Base-by-base conservation (phyloP, 2,888 invertebrate genomes). In the Griposia aprilina region DNA sequence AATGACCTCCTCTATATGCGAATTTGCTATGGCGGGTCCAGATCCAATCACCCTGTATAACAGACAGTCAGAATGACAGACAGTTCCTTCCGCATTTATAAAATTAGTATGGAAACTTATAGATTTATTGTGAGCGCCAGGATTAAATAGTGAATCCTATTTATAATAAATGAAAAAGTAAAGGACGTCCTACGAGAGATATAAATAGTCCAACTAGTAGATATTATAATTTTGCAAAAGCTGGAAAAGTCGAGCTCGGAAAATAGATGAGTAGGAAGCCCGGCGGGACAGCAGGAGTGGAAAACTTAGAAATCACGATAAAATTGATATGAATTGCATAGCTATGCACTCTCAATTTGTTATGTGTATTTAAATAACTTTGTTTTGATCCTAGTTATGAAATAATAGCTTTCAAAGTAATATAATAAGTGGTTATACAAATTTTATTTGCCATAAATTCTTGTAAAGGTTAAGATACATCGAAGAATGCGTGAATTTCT, bases 241-340 rank as follows among this genome's bases (percentile, higher is more conserved):
- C 68, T 59, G 20, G 55, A 30, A 68, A 70, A 70, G 55, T 70
- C 30, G 55, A 77, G 66, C 36, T 66, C 5, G 48, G n/a, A 17
- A 70, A 70, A 83, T 67, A 62, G 15, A 71, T 57, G 41, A 70
- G 66, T 55, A 20, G 41, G 55, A 67, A 77, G n/a, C 70, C 55
- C 70, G 20, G n/a, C 30, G 78, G 78, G 55, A 62, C 62, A 17
- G 17, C 23, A 17, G 30, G 41, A 67, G 70, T 70, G 66, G 69
- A 67, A 81, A 81, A 78, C 70, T 71, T 78, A 77, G 60, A 50
- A 70, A 71, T 78, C 66, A 71, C 23, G n/a, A 36, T 69, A 10
- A 50, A 45, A 67, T 83, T 6, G 78, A 83, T 67, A 78, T 30
- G 45, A 83, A 78, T 71, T 71, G 70, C 50, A 62, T 67, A 36